phyloP scores from a whole-genome alignment of 1,140 invertebrate species.

The Ceratina australensis region DNA sequence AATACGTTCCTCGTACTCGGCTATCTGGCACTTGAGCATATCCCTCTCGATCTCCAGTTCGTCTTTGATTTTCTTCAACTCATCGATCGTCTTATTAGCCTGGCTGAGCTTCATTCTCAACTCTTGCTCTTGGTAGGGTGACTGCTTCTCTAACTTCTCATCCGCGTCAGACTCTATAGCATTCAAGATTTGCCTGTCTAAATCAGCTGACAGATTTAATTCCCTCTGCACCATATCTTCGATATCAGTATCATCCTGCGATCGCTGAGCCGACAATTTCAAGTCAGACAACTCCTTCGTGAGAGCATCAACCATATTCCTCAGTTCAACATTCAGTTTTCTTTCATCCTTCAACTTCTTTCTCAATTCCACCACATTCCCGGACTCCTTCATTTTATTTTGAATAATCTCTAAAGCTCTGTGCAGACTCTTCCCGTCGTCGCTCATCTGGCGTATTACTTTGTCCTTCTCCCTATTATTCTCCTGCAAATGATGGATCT shows the following conservation, averaged over 20 bases:
- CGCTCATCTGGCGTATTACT: constrained; percentile 79
- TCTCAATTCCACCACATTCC: constrained; percentile 75
- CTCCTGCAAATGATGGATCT: constrained; percentile 81
- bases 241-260: constrained; percentile 74
- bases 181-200: constrained; percentile 81
- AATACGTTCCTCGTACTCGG: constrained; percentile 74
- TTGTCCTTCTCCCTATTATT: constrained; percentile 82
- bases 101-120: constrained; percentile 64
- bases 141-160: constrained; percentile 33
- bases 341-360: constrained; percentile 75
- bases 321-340: constrained; percentile 70
- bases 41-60: constrained; percentile 73
- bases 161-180: constrained; percentile 79
- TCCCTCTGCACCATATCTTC: constrained; percentile 83
- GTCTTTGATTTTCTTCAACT: constrained; percentile 74
- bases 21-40: constrained; percentile 71
- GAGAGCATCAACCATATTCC: constrained; percentile 72
- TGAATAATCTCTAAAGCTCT: constrained; percentile 78
- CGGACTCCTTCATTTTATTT: constrained; percentile 79
- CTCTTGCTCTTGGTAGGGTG: constrained; percentile 50
- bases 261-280: constrained; percentile 50
- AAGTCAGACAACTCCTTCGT: constrained; percentile 70
- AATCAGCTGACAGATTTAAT: constrained; percentile 81
- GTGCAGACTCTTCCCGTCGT: constrained; percentile 79
- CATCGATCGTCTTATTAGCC: constrained; percentile 75